Evolutionary conservation across 1,140 invertebrate species (phyloP), one percentile per base, ranked within the genome.

Genomic region (Plectrocnemia conspersa): DNA sequence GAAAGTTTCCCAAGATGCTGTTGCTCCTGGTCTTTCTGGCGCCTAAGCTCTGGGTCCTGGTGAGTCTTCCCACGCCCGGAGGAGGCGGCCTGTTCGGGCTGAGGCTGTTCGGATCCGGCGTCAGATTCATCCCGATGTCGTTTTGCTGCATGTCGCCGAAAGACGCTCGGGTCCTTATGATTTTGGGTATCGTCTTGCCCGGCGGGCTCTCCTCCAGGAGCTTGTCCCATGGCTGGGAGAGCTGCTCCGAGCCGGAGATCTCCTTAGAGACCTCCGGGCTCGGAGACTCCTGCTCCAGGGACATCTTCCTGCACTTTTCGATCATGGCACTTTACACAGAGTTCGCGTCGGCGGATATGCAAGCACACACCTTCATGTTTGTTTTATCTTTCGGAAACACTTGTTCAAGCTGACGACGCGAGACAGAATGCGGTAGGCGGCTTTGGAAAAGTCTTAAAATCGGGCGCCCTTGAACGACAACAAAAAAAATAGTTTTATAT

Each of bases 1-100:
- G 74, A 63, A 79, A 74, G 29, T 75, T 70, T 42, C 68, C 72
- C 40, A 79, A 65, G 18, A 79, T 66, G 40, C 72, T 69, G 50
- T 46, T 62, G 16, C 69, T 73, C 24, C 69, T 72, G 56, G 69
- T 72, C 61, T 70, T 69, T 38, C 71, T 67, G 40, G 70, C 70
- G 56, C 72, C 73, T 16, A 74, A 63, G 42, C 72, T 73, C 58
- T 74, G 73, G 9, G 74, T 74, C 15, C 72, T 66, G 27, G 66
- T 73, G 48, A 76, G 49, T 61, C 73, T 68, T 0, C 55, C 59
- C 1, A 58, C 47, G 11, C 56, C 55, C 3, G 59, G 59, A 6
- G 59, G 59, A 1, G 56, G 59, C 10, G 55, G 59, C 4, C 56
- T 52, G 57, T 67, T 73, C 9, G 67, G 52, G 41, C 55, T 67